Base-by-base conservation (phyloP, 2,797 vertebrate species). In the Loris lydekkerianus region DNA sequence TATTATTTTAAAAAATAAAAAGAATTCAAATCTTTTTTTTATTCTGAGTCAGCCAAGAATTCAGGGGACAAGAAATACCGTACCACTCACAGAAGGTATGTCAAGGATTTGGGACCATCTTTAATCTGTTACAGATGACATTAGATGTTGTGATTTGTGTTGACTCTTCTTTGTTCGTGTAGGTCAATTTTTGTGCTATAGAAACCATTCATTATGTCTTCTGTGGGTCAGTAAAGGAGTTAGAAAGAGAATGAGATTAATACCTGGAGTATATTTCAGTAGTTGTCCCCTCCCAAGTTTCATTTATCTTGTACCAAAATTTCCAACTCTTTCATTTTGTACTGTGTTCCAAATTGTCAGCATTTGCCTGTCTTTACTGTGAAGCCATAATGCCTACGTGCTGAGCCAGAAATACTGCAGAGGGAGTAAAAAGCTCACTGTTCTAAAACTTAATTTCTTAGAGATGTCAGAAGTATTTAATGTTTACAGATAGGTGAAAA, bases 371-470 rank as follows among this genome's bases (percentile, higher is more conserved):
- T 88, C n/a, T 85, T 81, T 63, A 40, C 85, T 86, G 13, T 78
- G 81, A 95, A 86, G 60, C 90, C 72, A 76, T 53, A 60, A 58
- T 69, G 73, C 91, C 46, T 95, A 56, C 3, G 11, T 70, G 37
- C 72, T 83, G 72, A 97, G 75, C 78, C 94, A 73, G 40, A 94
- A 82, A 58, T 80, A 81, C n/a, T 88, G n/a, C 31, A 34, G 61
- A 78, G n/a, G 69, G 63, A 94, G 2, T 49, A 25, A 90, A 91
- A 91, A 82, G 31, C 60, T 83, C 93, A 23, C 27, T n/a, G 18
- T 84, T 80, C 25, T 7, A 95, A 58, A 80, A 80, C 23, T 77
- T 81, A 78, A 69, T 56, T 77, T 84, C 61, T 86, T 92, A 87
- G 53, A 83, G 46, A 88, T 61, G 63, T 65, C 86, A 73, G 7